phyloP scores from a whole-genome alignment of 92 coral and sea anemone genomes.

The Desmophyllum pertusum region DNA sequence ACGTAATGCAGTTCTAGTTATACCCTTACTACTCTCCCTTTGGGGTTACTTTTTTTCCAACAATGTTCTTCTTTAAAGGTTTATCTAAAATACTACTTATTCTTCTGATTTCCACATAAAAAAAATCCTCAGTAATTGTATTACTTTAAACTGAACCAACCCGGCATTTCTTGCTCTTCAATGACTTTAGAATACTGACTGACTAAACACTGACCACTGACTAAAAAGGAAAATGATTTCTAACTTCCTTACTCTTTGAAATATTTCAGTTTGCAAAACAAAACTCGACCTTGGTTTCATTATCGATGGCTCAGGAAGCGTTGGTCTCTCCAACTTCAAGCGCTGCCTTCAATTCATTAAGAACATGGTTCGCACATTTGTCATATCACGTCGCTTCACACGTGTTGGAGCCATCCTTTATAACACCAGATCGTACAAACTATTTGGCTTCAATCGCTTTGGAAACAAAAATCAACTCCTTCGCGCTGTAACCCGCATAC shows the following conservation, averaged over 20 bases:
- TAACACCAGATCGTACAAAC: conserved; percentile 35
- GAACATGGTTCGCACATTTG: conserved; percentile 60
- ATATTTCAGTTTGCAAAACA: conserved; percentile 54
- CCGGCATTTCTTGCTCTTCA: background rate
- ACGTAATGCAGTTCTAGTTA: no score
- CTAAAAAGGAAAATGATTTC: background rate
- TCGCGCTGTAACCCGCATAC: conserved; percentile 68
- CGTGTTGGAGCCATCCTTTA: conserved; percentile 56
- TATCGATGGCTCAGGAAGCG: conserved; percentile 87
- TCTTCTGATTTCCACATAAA: background rate
- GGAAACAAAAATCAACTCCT: conserved; percentile 53
- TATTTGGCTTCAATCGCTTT: conserved; percentile 56
- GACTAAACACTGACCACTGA: no score
- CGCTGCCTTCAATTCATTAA: conserved; percentile 79
- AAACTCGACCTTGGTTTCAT: conserved; percentile 69
- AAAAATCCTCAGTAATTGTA: background rate
- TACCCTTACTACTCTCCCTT: no score
- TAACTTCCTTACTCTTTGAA: background rate
- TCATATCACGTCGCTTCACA: conserved; percentile 48
- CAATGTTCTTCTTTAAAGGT: background rate
- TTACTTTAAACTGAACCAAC: background rate
- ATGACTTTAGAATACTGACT: no score
- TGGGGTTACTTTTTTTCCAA: no score
- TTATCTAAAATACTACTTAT: background rate
- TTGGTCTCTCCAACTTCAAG: conserved; percentile 76